phyloP scores from a whole-genome alignment of 2,113 vertebrate species.

The Periophthalmus modestus region DNA sequence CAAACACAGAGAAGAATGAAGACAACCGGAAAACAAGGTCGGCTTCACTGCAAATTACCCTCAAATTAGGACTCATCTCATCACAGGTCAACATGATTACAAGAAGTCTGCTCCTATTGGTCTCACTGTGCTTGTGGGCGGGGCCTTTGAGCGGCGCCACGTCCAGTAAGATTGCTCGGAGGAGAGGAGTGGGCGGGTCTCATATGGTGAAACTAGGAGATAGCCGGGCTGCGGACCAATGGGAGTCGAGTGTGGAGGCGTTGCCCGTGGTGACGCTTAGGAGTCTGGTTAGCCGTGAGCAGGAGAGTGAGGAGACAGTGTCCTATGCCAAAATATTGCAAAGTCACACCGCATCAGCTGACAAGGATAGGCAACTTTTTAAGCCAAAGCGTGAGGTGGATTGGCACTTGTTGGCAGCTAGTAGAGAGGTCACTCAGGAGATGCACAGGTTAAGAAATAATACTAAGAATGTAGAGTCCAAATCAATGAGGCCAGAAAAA shows the following conservation, averaged over 20 bases:
- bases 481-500: conserved; percentile 58
- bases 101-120: conserved; percentile 67
- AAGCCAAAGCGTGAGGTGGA: conserved; percentile 67
- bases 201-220: conserved; percentile 51
- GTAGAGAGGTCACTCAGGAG: conserved; percentile 53
- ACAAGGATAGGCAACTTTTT: conserved; percentile 57
- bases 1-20: conserved; percentile 71
- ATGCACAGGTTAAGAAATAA: conserved; percentile 61
- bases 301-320: conserved; percentile 41
- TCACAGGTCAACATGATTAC: conserved; percentile 70
- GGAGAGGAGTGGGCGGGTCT: conserved; percentile 66
- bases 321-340: conserved; percentile 56
- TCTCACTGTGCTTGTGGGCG: conserved; percentile 70
- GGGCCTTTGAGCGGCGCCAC: conserved; percentile 38
- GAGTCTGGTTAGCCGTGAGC: conserved; percentile 67
- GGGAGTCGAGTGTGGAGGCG: conserved; percentile 63
- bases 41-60: conserved; percentile 60
- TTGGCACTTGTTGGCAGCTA: conserved; percentile 18
- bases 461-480: conserved; percentile 61
- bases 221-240: conserved; percentile 58
- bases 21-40: conserved; percentile 72
- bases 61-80: conserved; percentile 68
- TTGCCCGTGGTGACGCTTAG: conserved; percentile 67
- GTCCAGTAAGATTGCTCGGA: conserved; percentile 60
- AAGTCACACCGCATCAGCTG: conserved; percentile 38